Conservation (phyloP, 2,113 vertebrate genomes). For the Uropsilus gracilis region DNA sequence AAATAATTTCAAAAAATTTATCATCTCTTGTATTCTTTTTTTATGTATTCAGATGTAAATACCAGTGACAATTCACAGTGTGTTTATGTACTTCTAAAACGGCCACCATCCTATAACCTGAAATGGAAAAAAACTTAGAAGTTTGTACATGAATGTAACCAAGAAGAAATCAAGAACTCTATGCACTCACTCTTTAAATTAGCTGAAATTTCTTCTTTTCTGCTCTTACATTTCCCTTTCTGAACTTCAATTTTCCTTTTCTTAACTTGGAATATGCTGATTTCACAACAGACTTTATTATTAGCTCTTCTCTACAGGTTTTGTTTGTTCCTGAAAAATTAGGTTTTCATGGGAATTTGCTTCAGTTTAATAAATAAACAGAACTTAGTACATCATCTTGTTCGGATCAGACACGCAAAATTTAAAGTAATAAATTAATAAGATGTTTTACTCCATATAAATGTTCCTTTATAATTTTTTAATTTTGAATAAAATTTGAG, state of each 20-base stretch:
- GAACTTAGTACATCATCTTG: background rate
- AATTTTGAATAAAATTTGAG: background rate
- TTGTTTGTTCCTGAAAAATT: conserved; percentile 40
- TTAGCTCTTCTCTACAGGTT: background rate
- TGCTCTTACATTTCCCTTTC: background rate
- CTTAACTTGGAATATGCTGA: background rate
- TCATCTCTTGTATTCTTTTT: background rate
- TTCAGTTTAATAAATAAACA: background rate
- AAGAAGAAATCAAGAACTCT: background rate
- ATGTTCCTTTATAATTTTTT: background rate
- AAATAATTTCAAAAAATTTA: background rate
- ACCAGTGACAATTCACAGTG: background rate
- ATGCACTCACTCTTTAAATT: background rate
- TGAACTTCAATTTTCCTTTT: background rate
- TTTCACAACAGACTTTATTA: background rate
- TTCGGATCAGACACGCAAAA: background rate
- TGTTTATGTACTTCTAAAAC: background rate
- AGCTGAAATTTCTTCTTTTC: background rate
- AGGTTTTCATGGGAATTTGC: conserved; percentile 31
- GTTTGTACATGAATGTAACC: too few relatives aligned
- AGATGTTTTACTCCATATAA: background rate
- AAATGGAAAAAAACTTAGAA: background rate
- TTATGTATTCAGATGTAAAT: background rate
- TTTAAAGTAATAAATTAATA: background rate
- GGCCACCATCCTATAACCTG: background rate